Evolutionary conservation across 2,113 vertebrate species (phyloP), one percentile per base, ranked within the genome.

Genomic region (Willisornis vidua): DNA sequence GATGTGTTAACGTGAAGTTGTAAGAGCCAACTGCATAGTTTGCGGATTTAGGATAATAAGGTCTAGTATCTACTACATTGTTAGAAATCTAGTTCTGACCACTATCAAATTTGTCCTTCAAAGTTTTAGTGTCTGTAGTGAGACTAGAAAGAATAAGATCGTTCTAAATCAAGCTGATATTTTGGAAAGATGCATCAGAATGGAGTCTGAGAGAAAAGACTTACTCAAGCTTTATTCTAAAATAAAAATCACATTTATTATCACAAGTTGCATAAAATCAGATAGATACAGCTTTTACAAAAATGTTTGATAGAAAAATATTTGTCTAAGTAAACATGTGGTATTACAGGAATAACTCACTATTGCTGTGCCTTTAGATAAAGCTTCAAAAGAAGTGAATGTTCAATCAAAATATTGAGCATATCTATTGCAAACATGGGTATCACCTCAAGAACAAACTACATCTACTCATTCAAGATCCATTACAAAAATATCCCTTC

Each of bases 161-260:
- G n/a, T 43, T 77, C 59, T 74, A 48, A 46, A 54, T 77, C 43
- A 71, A 35, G 37, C 12, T 35, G 14, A 26, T 33, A 24, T 39
- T 87, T 85, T n/a, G 14, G 29, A 66, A 84, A 68, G 73, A 26
- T 25, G 12, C 33, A 25, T 81, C 66, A 66, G 54, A 91, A 76
- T 9, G 26, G n/a, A 35, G 35, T 46, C 58, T 68, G 45, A 88
- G 83, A 91, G n/a, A 93, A 95, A 80, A 93, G n/a, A 87, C 55
- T 12, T 67, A 94, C 73, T 77, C 93, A 79, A 71, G 89, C 84
- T 98, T 97, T 98, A 97, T 95, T 98, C 94, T 98, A 98, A 98
- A 98, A 98, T 98, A 98, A 98, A 98, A 95, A 94, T 95, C 96
- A 98, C 97, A 97, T 98, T 98, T 98, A 98, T 98, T 98, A 98